A percentile compares a stretch with the other conserved stretches of the same genome.
Evolutionary conservation across 1,140 invertebrate genomes (phyloP).

Genomic region (Polyergus mexicanus): DNA sequence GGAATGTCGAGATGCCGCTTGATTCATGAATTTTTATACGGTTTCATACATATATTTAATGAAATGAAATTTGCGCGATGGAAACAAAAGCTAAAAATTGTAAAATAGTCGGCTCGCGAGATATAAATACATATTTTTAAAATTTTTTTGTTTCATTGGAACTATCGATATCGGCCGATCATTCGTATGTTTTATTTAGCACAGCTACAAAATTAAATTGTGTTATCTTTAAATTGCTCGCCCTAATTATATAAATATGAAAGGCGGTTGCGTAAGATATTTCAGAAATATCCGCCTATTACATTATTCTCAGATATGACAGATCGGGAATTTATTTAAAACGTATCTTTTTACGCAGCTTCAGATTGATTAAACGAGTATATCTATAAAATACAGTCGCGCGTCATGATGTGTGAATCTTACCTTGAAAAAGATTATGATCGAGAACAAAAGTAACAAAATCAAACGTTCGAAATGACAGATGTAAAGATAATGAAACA

Average conservation of each 20-base stretch:
- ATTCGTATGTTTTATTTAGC: background rate
- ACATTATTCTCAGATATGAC: background rate
- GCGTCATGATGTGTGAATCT: background rate
- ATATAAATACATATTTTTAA: background rate
- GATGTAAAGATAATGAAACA: slow-evolving; percentile 43
- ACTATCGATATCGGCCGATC: background rate
- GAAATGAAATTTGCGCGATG: background rate
- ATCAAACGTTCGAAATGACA: slow-evolving; percentile 18
- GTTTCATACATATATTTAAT: background rate
- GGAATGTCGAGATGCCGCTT: background rate
- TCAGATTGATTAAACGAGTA: slow-evolving; percentile 17
- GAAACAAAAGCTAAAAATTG: background rate
- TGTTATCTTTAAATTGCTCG: slow-evolving; percentile 15
- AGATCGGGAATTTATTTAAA: slow-evolving; percentile 41
- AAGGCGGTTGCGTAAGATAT: slow-evolving; percentile 22
- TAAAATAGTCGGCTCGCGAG: background rate
- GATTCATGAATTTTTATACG: slow-evolving; percentile 15
- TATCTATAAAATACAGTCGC: background rate
- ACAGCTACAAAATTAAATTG: slow-evolving; percentile 20
- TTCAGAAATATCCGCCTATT: background rate
- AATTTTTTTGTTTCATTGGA: background rate
- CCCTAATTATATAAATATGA: background rate
- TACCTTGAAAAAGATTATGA: background rate
- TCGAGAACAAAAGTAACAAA: background rate
- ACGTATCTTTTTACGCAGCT: background rate